Evolutionary conservation across 1,140 invertebrate genomes (phyloP), one percentile per base, ranked within the genome.

Genomic region (Paraescarpia echinospica): DNA sequence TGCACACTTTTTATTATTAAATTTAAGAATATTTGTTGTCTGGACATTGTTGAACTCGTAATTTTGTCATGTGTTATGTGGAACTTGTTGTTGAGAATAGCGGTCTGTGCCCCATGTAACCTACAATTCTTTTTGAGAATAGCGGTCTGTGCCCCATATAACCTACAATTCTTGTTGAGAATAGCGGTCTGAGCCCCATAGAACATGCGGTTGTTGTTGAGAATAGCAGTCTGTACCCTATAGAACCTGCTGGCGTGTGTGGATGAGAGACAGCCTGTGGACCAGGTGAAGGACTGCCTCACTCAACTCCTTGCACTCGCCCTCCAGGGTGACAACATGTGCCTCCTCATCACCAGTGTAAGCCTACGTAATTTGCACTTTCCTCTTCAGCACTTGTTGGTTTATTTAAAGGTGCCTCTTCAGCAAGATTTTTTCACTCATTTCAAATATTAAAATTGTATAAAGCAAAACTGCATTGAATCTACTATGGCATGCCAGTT

Each of bases 321-420:
- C 0, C 94, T 96, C 90, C 97, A 97, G 6, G 97, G 97, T 34
- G 95, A 96, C 91, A 97, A 97, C 93, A 95, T 98, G 89, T 97
- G 97, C 91, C 96, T 97, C 89, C 96, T 97, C 34, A 97, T 98
- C 48, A 96, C 97, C 1, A 95, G 96, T 93, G 96, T 96, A 94
- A 93, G 92, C 91, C 31, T 1, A 34, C 33, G 33, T 90, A 35
- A 90, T 5, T 34, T 22, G 14, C 9, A 22, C 12, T 2, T 77
- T 6, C 59, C 59, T 27, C 14, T 18, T 77, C 0, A 22, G 41
- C 22, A 77, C 27, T n/a, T n/a, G n/a, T n/a, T n/a, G n/a, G n/a
- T n/a, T n/a, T 12, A 77, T 27, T 77, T 77, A 77, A 77, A 77
- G 59, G 59, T 27, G 14, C 59, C 59, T 77, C 59, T 18, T 27